Conservation (phyloP, 2,113 vertebrate genomes). For the Antechinus stuartii region DNA sequence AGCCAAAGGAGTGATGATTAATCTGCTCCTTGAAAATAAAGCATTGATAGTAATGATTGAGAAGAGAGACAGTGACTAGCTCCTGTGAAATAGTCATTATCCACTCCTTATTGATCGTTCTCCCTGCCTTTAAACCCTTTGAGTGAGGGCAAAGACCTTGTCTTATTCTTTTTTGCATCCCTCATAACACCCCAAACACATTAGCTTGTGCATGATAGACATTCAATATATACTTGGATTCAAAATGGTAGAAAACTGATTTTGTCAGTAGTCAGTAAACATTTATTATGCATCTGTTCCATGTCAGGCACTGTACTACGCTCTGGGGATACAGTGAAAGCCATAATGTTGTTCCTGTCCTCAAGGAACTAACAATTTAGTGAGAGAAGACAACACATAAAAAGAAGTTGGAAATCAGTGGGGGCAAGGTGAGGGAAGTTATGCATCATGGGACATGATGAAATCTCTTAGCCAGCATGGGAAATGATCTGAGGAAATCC, state of each 20-base stretch:
- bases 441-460: too few species aligned
- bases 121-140: not conserved
- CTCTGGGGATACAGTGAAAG: too few species aligned
- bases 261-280: not conserved
- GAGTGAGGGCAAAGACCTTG: not conserved
- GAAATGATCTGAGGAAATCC: too few species aligned
- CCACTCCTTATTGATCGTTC: not conserved
- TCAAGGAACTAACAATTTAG: too few species aligned
- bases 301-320: not conserved
- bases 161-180: not conserved
- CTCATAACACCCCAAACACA: not conserved
- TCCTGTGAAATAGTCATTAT: not conserved
- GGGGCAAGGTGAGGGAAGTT: too few species aligned
- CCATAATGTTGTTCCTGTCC: too few species aligned
- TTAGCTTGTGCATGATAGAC: not conserved
- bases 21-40: not conserved
- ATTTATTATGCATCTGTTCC: not conserved
- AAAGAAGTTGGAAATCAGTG: too few species aligned
- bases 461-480: too few species aligned
- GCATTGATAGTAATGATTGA: not conserved
- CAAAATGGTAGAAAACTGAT: not conserved
- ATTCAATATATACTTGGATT: not conserved
- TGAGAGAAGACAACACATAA: too few species aligned
- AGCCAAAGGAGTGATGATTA: not conserved
- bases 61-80: not conserved